These are phyloP conservation scores for western clawed frog (Xenopus tropicalis) DNA, from an alignment of 2,113 vertebrate species.

Conservation along the genomic window UCB_Xtro_10.0 CM004447.2:102702501-102703000, in stretches of 20 bases:
- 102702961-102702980: conserved; percentile 43
- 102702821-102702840: conserved; percentile 37
- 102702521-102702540: no score
- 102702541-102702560: no score
- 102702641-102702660: no score
- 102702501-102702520: no score
- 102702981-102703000: conserved; percentile 33
- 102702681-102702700: no score
- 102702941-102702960: conserved; percentile 42
- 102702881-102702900: conserved; percentile 43
- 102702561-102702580: no score
- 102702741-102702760: conserved; percentile 9
- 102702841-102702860: conserved; percentile 38
- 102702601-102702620: no score
- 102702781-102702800: conserved; percentile 31
- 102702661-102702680: no score
- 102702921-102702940: conserved; percentile 37
- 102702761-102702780: conserved; percentile 31
- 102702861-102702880: conserved; percentile 39
- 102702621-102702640: no score
- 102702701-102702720: conserved; percentile 30
- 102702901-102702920: conserved; percentile 43
- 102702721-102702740: conserved; percentile 1
- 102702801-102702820: conserved; percentile 35
- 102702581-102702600: no score